phyloP scores from a whole-genome alignment of 2,113 vertebrate species.

The Salvator merianae region DNA sequence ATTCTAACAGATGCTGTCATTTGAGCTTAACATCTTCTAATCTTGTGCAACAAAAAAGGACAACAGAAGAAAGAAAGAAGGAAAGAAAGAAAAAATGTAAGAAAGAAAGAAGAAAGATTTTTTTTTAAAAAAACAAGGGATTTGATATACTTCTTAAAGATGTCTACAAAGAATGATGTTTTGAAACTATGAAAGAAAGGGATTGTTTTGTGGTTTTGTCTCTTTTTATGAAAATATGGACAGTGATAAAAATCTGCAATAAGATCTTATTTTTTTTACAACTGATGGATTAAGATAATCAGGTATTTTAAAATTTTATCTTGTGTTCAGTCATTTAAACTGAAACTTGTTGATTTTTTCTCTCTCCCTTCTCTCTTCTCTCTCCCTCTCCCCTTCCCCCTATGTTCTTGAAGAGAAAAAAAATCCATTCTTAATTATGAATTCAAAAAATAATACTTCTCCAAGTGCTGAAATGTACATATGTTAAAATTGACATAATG shows the following conservation, averaged over 20 bases:
- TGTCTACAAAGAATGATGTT: slow-evolving; percentile 50
- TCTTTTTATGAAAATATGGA: slow-evolving; percentile 28
- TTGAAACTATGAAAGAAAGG: slow-evolving; percentile 46
- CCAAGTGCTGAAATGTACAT: no score
- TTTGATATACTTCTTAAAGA: slow-evolving; percentile 51
- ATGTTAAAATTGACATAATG: neutral
- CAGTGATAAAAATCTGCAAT: neutral
- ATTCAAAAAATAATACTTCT: no score
- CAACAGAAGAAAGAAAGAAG: slow-evolving; percentile 31
- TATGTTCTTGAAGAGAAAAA: no score
- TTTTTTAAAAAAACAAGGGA: slow-evolving; percentile 37
- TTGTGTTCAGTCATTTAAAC: slow-evolving; percentile 2
- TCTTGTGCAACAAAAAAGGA: slow-evolving; percentile 52
- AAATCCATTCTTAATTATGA: no score
- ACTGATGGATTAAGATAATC: neutral
- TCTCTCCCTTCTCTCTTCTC: neutral
- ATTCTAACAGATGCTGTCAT: slow-evolving; percentile 30
- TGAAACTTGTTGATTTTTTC: neutral
- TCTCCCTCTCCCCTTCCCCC: neutral
- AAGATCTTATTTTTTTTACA: slow-evolving; percentile 8
- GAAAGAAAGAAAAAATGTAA: slow-evolving; percentile 44
- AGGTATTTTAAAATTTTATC: neutral
- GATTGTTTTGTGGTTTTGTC: slow-evolving; percentile 16
- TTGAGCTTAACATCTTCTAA: slow-evolving; percentile 42
- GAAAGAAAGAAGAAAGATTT: slow-evolving; percentile 40